phyloP scores from a whole-genome alignment of 2,888 invertebrate genomes.

The Osmoderma eremita region DNA sequence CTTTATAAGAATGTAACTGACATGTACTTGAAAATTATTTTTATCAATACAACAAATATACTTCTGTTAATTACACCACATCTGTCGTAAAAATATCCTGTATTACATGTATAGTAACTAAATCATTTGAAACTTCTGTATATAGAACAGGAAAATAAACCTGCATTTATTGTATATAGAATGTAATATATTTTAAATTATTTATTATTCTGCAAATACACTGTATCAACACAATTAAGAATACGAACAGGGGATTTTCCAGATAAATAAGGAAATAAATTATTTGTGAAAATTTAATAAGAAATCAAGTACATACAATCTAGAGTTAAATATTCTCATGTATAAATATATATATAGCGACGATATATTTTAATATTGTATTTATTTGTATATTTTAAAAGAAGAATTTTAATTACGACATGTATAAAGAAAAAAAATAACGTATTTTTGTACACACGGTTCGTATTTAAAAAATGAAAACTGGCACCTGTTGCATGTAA shows the following conservation, averaged over 20 bases:
- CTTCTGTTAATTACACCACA: neutral
- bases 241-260: neutral
- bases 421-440: slow-evolving; percentile 39
- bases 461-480: slow-evolving; percentile 25
- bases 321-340: slow-evolving; percentile 29
- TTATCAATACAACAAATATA: neutral
- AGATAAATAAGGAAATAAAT: neutral
- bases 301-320: neutral
- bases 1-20: no score
- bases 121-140: slow-evolving; percentile 23
- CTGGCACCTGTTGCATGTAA: slow-evolving; percentile 6
- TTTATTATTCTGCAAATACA: slow-evolving; percentile 29
- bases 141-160: slow-evolving; percentile 26
- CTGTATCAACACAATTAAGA: slow-evolving; percentile 17
- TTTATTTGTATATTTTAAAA: slow-evolving; percentile 44
- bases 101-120: slow-evolving; percentile 17
- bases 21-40: no score
- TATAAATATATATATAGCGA: slow-evolving; percentile 42
- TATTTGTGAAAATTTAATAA: no score
- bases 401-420: slow-evolving; percentile 37
- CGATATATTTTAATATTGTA: slow-evolving; percentile 43
- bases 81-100: slow-evolving; percentile 4
- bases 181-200: slow-evolving; percentile 38
- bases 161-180: slow-evolving; percentile 32
- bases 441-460: slow-evolving; percentile 41